Percentiles rank a stretch among this genome's conserved stretches.
Evolutionary conservation across 2,797 vertebrate species (phyloP).

Genomic region (Ctenosaura bakeri): DNA sequence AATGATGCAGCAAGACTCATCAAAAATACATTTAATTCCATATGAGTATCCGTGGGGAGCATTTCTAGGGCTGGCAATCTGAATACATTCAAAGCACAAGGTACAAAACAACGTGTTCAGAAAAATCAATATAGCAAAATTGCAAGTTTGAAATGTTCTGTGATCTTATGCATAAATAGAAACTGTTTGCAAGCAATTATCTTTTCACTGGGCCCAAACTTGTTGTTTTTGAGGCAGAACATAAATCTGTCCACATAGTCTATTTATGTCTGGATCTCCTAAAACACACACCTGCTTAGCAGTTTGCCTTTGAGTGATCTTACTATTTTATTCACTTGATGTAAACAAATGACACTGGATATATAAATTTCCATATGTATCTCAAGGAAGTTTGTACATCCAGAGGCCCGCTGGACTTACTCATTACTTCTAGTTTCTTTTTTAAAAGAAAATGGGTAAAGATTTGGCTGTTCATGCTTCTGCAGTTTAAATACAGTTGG

Average conservation of each 20-base stretch:
- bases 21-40: conserved; percentile 42
- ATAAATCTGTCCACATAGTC: not conserved
- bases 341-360: not conserved
- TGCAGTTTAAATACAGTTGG: not conserved
- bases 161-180: conserved; percentile 6
- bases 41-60: not conserved
- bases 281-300: not conserved
- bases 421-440: not conserved
- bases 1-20: conserved; percentile 34
- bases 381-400: not conserved
- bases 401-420: not conserved
- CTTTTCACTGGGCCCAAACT: not conserved
- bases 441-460: not conserved
- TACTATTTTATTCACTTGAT: not conserved
- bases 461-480: not conserved
- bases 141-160: conserved; percentile 24
- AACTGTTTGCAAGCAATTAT: conserved; percentile 8
- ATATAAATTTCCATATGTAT: not conserved
- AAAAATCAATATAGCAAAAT: conserved; percentile 35
- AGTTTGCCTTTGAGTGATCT: not conserved
- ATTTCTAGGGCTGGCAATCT: not conserved
- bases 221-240: not conserved
- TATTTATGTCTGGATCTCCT: not conserved
- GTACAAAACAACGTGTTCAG: conserved; percentile 28
- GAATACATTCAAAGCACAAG: conserved; percentile 9